A percentile compares a stretch with the other conserved stretches of the same genome.
Conservation (phyloP, 2,113 vertebrate genomes). For the Pseudopipra pipra region DNA sequence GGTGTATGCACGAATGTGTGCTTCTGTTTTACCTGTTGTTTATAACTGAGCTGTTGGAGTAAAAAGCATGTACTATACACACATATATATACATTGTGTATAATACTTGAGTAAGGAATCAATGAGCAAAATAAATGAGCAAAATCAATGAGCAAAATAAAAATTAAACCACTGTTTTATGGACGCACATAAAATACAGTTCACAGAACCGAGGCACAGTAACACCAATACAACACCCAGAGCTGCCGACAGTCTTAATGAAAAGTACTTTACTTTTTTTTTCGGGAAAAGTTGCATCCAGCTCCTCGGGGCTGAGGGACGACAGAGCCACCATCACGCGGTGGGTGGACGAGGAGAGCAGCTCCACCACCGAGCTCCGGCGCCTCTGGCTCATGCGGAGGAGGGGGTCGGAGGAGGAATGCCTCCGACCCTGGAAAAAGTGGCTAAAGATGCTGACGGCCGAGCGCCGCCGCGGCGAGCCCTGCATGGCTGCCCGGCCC, state of each 20-base stretch:
- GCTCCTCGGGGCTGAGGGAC: slow-evolving; percentile 72
- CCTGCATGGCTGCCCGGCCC: slow-evolving; percentile 68
- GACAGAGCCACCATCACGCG: slow-evolving; percentile 82
- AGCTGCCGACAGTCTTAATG: not conserved
- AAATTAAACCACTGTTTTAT: not conserved
- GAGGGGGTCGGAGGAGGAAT: slow-evolving; percentile 79
- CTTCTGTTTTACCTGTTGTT: not conserved
- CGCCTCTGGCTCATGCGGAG: slow-evolving; percentile 73
- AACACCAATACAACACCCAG: not conserved
- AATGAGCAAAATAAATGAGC: not conserved
- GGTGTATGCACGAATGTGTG: not conserved
- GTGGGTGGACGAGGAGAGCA: slow-evolving; percentile 81
- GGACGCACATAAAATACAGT: not conserved
- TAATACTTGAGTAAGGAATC: not conserved
- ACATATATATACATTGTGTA: not conserved
- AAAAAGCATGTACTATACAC: not conserved
- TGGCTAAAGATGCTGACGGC: slow-evolving; percentile 71
- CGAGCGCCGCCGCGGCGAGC: slow-evolving; percentile 53
- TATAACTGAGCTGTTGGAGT: not conserved
- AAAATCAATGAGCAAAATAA: not conserved
- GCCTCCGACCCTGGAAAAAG: slow-evolving; percentile 73
- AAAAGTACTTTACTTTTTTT: slow-evolving; percentile 79
- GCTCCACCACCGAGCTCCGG: slow-evolving; percentile 74
- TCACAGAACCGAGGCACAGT: not conserved
- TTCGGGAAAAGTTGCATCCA: slow-evolving; percentile 52